phyloP scores from a whole-genome alignment of 2,113 vertebrate species.

The Glaucidium brasilianum region DNA sequence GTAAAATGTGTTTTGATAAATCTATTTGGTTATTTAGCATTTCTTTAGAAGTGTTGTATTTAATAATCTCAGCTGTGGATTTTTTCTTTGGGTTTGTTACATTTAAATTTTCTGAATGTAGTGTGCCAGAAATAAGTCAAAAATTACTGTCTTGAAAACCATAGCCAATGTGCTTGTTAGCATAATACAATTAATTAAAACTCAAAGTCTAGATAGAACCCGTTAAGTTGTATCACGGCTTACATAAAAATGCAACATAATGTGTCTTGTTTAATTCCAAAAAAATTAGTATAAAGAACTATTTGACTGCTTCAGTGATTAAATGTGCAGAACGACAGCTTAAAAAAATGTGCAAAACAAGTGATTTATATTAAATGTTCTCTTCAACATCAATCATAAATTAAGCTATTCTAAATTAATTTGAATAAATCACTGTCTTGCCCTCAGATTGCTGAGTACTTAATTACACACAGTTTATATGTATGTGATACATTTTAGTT shows the following conservation, averaged over 20 bases:
- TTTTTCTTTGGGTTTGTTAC: neutral
- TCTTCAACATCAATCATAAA: neutral
- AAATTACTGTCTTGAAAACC: neutral
- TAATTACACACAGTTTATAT: neutral
- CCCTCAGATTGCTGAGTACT: neutral
- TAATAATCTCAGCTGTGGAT: neutral
- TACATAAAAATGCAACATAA: neutral
- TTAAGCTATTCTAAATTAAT: neutral
- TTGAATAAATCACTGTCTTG: neutral
- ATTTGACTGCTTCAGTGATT: neutral
- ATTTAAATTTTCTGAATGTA: neutral
- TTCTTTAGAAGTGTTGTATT: neutral
- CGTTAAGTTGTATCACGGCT: neutral
- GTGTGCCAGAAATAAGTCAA: neutral
- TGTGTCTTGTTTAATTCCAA: neutral
- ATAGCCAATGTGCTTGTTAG: neutral
- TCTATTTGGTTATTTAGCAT: neutral
- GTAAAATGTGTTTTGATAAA: neutral
- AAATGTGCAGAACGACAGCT: neutral
- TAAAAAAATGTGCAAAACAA: neutral
- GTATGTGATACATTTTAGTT: neutral
- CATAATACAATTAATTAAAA: neutral
- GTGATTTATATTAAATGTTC: neutral
- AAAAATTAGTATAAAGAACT: neutral
- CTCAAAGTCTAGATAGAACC: neutral